Conservation (phyloP, 2,797 vertebrate genomes). For the Schizopygopsis malacanthus region DNA sequence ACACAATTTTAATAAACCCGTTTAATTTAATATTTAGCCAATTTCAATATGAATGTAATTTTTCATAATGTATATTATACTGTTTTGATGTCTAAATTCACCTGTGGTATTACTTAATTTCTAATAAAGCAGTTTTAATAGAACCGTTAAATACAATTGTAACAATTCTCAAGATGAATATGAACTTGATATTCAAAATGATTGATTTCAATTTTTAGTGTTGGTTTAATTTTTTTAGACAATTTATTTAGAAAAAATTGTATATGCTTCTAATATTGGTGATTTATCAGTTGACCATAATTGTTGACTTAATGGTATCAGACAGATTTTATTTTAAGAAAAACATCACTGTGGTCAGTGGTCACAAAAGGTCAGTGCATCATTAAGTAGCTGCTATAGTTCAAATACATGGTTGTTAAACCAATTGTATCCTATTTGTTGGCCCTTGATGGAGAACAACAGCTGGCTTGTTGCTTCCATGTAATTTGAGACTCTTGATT, state of each 20-base stretch:
- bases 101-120: not conserved
- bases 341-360: too few species aligned
- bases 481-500: slow-evolving; percentile 9
- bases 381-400: not conserved
- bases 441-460: not conserved
- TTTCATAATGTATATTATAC: not conserved
- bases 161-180: not conserved
- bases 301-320: not conserved
- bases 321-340: not conserved
- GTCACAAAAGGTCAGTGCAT: not conserved
- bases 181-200: not conserved
- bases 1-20: not conserved
- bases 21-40: not conserved
- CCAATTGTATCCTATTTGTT: not conserved
- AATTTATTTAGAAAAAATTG: not conserved
- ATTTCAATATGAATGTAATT: not conserved
- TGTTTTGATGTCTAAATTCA: not conserved
- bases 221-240: not conserved
- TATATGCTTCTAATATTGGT: not conserved
- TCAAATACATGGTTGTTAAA: not conserved
- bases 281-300: not conserved
- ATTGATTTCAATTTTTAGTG: not conserved
- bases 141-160: not conserved
- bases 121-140: not conserved
- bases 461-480: not conserved